Evolutionary conservation across 2,888 invertebrate genomes (phyloP).

Genomic region (Melanargia galathea): DNA sequence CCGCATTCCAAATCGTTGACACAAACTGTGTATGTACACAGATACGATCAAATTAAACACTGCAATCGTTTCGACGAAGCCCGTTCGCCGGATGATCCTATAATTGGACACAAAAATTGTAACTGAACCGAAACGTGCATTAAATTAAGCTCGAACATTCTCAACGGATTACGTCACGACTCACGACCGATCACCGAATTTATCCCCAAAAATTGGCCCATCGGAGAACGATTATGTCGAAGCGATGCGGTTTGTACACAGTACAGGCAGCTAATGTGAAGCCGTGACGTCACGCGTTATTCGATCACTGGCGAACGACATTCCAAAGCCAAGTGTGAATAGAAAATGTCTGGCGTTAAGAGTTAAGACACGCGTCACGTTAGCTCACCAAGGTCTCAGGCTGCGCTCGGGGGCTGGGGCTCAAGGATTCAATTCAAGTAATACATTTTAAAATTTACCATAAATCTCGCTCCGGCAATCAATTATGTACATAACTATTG

Average conservation of each 20-base stretch:
- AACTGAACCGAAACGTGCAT: slow-evolving; percentile 53
- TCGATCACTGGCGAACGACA: slow-evolving; percentile 81
- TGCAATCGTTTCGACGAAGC: slow-evolving; percentile 66
- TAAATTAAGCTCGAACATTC: slow-evolving; percentile 60
- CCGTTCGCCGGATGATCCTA: slow-evolving; percentile 66
- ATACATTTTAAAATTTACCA: slow-evolving; percentile 13
- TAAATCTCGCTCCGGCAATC: too few species aligned
- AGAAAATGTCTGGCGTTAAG: slow-evolving; percentile 67
- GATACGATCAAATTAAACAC: slow-evolving; percentile 70
- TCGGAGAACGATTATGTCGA: not conserved
- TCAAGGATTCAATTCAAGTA: slow-evolving; percentile 45
- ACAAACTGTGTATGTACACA: slow-evolving; percentile 51
- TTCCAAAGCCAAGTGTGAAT: slow-evolving; percentile 75
- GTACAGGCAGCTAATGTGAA: slow-evolving; percentile 54
- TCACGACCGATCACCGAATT: slow-evolving; percentile 61
- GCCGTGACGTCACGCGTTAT: slow-evolving; percentile 73
- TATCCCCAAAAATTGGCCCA: slow-evolving; percentile 56
- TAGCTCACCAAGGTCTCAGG: slow-evolving; percentile 69
- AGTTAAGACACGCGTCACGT: slow-evolving; percentile 73
- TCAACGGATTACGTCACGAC: slow-evolving; percentile 58
- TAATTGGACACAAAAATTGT: slow-evolving; percentile 61
- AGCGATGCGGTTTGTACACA: slow-evolving; percentile 51
- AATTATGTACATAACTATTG: too few species aligned
- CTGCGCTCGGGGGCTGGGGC: slow-evolving; percentile 63
- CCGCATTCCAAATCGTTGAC: slow-evolving; percentile 75